Evolutionary conservation across 2,113 vertebrate species (phyloP).

Genomic region (Mus pahari): DNA sequence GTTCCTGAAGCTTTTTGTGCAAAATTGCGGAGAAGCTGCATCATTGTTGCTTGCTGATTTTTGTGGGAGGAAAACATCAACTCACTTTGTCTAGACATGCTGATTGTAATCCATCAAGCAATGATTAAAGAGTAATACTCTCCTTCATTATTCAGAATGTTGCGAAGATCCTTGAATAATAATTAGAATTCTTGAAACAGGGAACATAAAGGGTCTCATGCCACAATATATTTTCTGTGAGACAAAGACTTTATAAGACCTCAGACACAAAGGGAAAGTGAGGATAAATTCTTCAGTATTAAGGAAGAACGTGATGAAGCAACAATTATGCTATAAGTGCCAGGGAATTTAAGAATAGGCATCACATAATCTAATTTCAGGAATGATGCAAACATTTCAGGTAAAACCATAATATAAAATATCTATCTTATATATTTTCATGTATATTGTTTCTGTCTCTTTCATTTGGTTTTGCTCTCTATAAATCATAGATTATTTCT

Average conservation of each 20-base stretch:
- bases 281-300: conserved; percentile 36
- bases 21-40: conserved; percentile 62
- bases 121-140: conserved; percentile 84
- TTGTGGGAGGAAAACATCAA: conserved; percentile 81
- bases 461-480: not conserved
- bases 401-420: conserved; percentile 17
- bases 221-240: conserved; percentile 69
- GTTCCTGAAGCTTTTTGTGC: conserved; percentile 48
- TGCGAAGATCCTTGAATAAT: conserved; percentile 81
- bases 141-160: conserved; percentile 82
- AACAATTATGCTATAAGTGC: not conserved
- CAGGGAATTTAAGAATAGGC: conserved; percentile 51
- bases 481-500: not conserved
- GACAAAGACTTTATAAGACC: conserved; percentile 67
- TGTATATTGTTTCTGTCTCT: not conserved
- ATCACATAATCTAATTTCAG: not conserved
- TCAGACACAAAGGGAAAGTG: conserved; percentile 26
- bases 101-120: conserved; percentile 85
- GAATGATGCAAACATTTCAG: conserved; percentile 55
- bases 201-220: conserved; percentile 54
- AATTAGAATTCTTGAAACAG: conserved; percentile 79
- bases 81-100: conserved; percentile 84
- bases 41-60: conserved; percentile 83
- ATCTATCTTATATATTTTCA: not conserved
- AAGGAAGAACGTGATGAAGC: conserved; percentile 34